A percentile compares a stretch with the other conserved stretches of the same genome.
Evolutionary conservation across 2,888 invertebrate species (phyloP).

Genomic region (Drosophila limbata): DNA sequence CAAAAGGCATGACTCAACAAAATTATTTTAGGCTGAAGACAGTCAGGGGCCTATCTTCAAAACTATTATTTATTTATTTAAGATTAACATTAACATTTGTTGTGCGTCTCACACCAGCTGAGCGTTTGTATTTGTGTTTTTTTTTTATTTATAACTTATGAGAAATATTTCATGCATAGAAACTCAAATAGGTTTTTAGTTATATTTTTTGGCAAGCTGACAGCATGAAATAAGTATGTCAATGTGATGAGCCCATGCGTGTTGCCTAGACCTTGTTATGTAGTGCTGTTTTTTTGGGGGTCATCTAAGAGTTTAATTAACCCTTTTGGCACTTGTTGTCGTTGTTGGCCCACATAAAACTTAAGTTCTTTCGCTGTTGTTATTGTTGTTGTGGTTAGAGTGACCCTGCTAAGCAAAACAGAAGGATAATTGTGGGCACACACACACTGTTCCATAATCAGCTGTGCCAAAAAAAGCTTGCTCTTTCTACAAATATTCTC

Average conservation of each 20-base stretch:
- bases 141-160: slow-evolving; percentile 12
- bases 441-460: slow-evolving; percentile 32
- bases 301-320: slow-evolving; percentile 43
- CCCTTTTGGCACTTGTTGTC: slow-evolving; percentile 63
- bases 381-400: neutral
- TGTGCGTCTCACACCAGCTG: neutral
- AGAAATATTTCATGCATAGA: slow-evolving; percentile 13
- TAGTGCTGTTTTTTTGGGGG: slow-evolving; percentile 27
- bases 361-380: slow-evolving; percentile 6
- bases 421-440: slow-evolving; percentile 2
- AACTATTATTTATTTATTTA: neutral
- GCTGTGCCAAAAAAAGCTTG: slow-evolving; percentile 51
- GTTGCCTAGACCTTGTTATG: slow-evolving; percentile 48
- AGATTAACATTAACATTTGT: slow-evolving; percentile 9
- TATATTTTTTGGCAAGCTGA: slow-evolving; percentile 44
- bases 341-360: slow-evolving; percentile 20
- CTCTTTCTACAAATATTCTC: slow-evolving; percentile 15
- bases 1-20: slow-evolving; percentile 22
- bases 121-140: slow-evolving; percentile 3
- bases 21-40: neutral
- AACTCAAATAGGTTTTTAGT: slow-evolving; percentile 8
- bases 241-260: slow-evolving; percentile 37
- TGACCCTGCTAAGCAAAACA: neutral
- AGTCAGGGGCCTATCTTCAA: neutral
- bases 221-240: slow-evolving; percentile 47